These are phyloP conservation scores for Andinoacara biseriatus DNA, from an alignment of 2,113 vertebrate genomes.

Conservation along the genomic window DNA sequence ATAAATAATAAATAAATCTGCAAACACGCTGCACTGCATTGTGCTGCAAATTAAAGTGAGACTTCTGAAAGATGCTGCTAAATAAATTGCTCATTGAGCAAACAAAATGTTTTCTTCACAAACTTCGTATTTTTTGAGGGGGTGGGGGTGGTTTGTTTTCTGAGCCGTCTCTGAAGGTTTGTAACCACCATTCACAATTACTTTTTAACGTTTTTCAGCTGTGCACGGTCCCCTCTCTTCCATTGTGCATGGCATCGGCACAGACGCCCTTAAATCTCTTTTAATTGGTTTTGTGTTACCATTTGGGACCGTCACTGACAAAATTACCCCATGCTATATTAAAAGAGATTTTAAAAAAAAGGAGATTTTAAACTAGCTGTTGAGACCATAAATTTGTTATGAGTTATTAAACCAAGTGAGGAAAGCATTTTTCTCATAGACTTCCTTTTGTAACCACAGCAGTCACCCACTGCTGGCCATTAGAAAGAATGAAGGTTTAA, in stretches of 20 bases:
- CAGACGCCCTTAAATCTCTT: background rate
- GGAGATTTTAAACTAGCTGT: background rate
- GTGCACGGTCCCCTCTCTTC: background rate
- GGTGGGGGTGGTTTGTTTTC: background rate
- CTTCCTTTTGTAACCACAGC: background rate
- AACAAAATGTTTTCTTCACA: slow-evolving; percentile 1
- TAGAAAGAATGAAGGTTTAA: background rate
- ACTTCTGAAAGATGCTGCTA: background rate
- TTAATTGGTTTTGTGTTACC: background rate
- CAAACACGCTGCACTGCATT: background rate
- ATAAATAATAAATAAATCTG: no score
- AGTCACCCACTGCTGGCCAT: background rate
- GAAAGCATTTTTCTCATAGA: background rate
- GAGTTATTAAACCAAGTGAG: background rate
- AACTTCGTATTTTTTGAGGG: background rate
- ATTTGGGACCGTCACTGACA: background rate
- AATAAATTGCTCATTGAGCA: background rate
- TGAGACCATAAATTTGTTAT: background rate
- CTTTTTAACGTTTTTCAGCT: slow-evolving; percentile 35
- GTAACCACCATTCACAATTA: background rate
- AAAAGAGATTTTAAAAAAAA: background rate
- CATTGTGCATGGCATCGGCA: background rate
- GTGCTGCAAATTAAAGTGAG: background rate
- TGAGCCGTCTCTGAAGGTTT: background rate
- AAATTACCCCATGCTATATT: background rate